phyloP scores from a whole-genome alignment of 2,888 invertebrate species.

The Pedicia rivosa region DNA sequence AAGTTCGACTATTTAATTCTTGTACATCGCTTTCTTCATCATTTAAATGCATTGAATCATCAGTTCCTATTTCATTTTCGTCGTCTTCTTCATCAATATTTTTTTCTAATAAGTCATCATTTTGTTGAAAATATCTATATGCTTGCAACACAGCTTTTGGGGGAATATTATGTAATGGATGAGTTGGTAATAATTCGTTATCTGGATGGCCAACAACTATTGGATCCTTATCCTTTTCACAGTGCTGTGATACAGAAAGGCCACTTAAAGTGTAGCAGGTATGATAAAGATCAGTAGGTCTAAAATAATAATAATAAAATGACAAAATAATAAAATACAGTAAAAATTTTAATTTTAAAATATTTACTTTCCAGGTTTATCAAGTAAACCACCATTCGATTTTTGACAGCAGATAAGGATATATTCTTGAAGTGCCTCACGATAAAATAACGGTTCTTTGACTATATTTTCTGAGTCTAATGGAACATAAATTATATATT shows the following conservation, averaged over 20 bases:
- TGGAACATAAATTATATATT: background rate
- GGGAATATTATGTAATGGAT: conserved; percentile 71
- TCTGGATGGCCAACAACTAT: conserved; percentile 44
- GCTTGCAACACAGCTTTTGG: conserved; percentile 42
- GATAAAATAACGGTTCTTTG: conserved; percentile 47
- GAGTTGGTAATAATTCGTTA: conserved; percentile 59
- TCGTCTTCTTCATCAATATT: no score
- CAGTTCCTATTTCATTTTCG: no score
- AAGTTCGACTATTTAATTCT: no score
- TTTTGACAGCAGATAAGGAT: conserved; percentile 85
- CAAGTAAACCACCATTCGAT: conserved; percentile 74
- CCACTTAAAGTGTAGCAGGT: conserved; percentile 95
- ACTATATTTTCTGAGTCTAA: conserved; percentile 13
- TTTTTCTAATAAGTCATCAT: no score
- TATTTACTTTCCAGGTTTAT: conserved; percentile 85
- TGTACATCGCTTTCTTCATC: no score
- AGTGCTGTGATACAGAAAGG: conserved; percentile 80
- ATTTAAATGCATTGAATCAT: no score
- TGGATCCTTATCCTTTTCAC: conserved; percentile 30
- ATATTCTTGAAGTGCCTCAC: conserved; percentile 85
- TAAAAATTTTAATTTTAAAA: background rate
- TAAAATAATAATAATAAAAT: conserved; percentile 27
- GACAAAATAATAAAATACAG: conserved; percentile 1
- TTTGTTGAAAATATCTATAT: conserved; percentile 32
- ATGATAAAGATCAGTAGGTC: conserved; percentile 84